Conservation (phyloP, 2,797 vertebrate genomes). For the Furcifer pardalis region DNA sequence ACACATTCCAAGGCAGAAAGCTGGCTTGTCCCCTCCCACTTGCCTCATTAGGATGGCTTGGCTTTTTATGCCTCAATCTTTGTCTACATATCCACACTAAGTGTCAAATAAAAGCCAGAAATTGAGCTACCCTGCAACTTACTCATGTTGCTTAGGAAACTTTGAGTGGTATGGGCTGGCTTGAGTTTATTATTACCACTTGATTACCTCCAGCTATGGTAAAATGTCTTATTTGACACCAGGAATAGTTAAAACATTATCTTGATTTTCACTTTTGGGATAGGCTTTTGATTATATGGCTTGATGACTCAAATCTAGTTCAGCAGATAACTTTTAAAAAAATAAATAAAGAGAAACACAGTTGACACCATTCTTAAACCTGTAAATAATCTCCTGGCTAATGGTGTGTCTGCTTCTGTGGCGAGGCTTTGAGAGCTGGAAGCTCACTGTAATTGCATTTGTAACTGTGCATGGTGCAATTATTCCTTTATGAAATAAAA, state of each 20-base stretch:
- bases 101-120: no score
- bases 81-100: background rate
- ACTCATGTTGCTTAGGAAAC: no score
- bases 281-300: background rate
- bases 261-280: background rate
- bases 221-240: background rate
- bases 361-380: background rate
- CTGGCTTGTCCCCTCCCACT: no score
- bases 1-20: no score
- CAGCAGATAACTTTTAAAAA: background rate
- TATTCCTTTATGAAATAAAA: constrained; percentile 6
- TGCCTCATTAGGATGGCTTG: background rate
- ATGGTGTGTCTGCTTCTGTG: background rate
- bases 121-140: no score
- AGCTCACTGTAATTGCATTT: background rate
- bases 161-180: background rate
- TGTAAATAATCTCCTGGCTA: background rate
- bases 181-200: background rate
- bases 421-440: background rate
- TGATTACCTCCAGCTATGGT: background rate
- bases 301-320: background rate
- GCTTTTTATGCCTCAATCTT: background rate
- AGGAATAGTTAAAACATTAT: background rate
- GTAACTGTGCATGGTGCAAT: background rate
- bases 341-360: background rate